phyloP scores from a whole-genome alignment of 2,888 invertebrate genomes.

The Crossocerus cetratus region DNA sequence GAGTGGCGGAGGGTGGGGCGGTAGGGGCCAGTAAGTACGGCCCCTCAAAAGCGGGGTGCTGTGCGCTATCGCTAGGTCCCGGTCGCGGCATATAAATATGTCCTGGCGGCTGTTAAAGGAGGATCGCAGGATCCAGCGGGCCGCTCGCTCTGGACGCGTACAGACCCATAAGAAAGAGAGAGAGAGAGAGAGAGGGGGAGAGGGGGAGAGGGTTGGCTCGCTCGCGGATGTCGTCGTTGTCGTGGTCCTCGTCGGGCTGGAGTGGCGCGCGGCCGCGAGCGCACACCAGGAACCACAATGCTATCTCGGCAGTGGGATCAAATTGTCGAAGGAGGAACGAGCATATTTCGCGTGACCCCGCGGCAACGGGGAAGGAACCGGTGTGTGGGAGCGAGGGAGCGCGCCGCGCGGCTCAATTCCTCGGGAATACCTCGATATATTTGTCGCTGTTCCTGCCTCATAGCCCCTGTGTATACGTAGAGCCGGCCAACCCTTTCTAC shows the following conservation, averaged over 20 bases:
- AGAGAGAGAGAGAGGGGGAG: slow-evolving; percentile 3
- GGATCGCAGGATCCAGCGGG: slow-evolving; percentile 3
- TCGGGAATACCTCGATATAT: slow-evolving; percentile 74
- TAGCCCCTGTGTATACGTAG: slow-evolving; percentile 38
- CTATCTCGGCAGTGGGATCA: slow-evolving; percentile 72
- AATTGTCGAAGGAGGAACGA: slow-evolving; percentile 74
- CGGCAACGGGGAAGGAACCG: slow-evolving; percentile 40
- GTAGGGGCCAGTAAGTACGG: slow-evolving; percentile 31
- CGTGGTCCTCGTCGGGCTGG: slow-evolving; percentile 18
- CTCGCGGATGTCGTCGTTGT: slow-evolving; percentile 16
- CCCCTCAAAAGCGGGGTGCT: slow-evolving; percentile 35
- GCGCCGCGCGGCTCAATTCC: slow-evolving; percentile 70
- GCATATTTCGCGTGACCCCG: slow-evolving; percentile 74
- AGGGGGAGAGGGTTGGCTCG: slow-evolving; percentile 9
- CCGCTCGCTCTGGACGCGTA: no score
- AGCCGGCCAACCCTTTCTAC: slow-evolving; percentile 39
- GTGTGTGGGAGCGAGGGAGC: slow-evolving; percentile 35
- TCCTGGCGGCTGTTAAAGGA: slow-evolving; percentile 31
- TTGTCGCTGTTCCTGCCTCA: slow-evolving; percentile 65
- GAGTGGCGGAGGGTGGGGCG: slow-evolving; percentile 23
- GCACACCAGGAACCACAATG: slow-evolving; percentile 66
- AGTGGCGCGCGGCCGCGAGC: slow-evolving; percentile 43
- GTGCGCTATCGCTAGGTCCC: slow-evolving; percentile 51
- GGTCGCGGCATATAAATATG: slow-evolving; percentile 70
- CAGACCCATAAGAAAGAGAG: no score